A percentile compares a stretch with the other conserved stretches of the same genome.
phyloP scores from a whole-genome alignment of 2,113 vertebrate genomes.

The Festucalex cinctus region DNA sequence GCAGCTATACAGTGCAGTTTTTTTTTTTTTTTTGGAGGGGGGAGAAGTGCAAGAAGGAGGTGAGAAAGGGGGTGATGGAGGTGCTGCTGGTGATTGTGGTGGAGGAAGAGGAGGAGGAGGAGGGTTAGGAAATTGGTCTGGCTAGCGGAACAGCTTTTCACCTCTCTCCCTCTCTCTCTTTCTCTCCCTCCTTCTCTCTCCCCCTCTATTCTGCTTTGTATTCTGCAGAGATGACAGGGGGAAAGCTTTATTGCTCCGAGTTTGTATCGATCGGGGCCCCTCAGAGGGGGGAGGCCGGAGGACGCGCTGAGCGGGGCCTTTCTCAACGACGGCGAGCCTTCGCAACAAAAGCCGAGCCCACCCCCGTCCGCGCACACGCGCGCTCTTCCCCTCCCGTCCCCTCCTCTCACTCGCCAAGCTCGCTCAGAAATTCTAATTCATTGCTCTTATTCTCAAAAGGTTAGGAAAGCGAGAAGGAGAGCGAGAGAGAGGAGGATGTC shows the following conservation, averaged over 20 bases:
- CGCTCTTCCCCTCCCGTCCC: slow-evolving; percentile 23
- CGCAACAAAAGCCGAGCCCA: slow-evolving; percentile 28
- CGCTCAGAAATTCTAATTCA: slow-evolving; percentile 76
- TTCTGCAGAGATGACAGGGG: slow-evolving; percentile 82
- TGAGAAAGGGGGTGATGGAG: slow-evolving; percentile 51
- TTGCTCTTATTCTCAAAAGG: slow-evolving; percentile 73
- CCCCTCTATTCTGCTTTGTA: slow-evolving; percentile 78
- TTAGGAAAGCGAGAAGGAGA: slow-evolving; percentile 57
- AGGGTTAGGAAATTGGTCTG: slow-evolving; percentile 79
- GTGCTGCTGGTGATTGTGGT: slow-evolving; percentile 52
- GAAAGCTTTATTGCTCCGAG: slow-evolving; percentile 84
- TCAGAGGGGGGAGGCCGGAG: slow-evolving; percentile 67
- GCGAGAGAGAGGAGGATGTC: slow-evolving; percentile 54
- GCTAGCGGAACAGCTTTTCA: slow-evolving; percentile 83
- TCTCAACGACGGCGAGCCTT: slow-evolving; percentile 69
- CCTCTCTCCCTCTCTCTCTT: slow-evolving; percentile 57
- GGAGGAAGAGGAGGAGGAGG: slow-evolving; percentile 54
- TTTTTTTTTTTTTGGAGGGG: slow-evolving; percentile 39
- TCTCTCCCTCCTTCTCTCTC: slow-evolving; percentile 39
- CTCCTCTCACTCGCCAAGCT: slow-evolving; percentile 45
- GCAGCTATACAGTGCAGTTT: slow-evolving; percentile 37
- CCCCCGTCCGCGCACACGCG: neutral
- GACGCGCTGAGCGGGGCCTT: slow-evolving; percentile 72
- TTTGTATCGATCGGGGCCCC: slow-evolving; percentile 82
- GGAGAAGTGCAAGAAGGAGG: slow-evolving; percentile 44